Evolutionary conservation across 2,797 vertebrate species (phyloP).

Genomic region (Steatocranus sp.): DNA sequence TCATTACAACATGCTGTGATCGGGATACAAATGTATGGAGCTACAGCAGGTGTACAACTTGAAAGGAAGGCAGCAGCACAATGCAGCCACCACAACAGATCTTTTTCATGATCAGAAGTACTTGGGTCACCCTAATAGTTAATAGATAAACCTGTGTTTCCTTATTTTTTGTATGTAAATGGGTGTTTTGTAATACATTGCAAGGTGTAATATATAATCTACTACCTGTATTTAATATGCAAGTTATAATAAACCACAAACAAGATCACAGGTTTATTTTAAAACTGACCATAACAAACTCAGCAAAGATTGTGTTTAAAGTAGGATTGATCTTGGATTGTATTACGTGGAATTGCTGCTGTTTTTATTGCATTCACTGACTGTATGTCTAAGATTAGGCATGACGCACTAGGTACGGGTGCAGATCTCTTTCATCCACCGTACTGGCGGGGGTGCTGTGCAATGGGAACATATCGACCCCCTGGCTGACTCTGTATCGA

Average conservation of each 20-base stretch:
- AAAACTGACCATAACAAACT: not conserved
- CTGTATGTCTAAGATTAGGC: not conserved
- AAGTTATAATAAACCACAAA: not conserved
- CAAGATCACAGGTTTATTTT: not conserved
- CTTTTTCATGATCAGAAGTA: not conserved
- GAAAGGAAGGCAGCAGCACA: not conserved
- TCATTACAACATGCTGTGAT: not conserved
- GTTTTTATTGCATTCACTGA: not conserved
- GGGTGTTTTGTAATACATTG: not conserved
- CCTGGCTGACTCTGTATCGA: constrained; percentile 56
- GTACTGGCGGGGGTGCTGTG: not conserved
- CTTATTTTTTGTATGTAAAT: fast-evolving
- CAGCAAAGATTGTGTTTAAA: not conserved
- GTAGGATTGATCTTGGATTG: not conserved
- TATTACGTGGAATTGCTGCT: not conserved
- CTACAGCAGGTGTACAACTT: not conserved
- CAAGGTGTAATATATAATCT: not conserved
- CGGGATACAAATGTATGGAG: not conserved
- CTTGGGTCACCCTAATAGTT: not conserved
- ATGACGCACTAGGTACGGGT: not conserved
- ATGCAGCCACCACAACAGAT: not conserved
- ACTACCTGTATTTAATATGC: not conserved
- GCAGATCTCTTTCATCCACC: constrained; percentile 8
- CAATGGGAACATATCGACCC: constrained; percentile 65
- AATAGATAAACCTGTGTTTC: not conserved